Percentiles rank a stretch among this genome's conserved stretches.
Conservation (phyloP, 2,888 invertebrate genomes). For the Scaeva pyrastri region DNA sequence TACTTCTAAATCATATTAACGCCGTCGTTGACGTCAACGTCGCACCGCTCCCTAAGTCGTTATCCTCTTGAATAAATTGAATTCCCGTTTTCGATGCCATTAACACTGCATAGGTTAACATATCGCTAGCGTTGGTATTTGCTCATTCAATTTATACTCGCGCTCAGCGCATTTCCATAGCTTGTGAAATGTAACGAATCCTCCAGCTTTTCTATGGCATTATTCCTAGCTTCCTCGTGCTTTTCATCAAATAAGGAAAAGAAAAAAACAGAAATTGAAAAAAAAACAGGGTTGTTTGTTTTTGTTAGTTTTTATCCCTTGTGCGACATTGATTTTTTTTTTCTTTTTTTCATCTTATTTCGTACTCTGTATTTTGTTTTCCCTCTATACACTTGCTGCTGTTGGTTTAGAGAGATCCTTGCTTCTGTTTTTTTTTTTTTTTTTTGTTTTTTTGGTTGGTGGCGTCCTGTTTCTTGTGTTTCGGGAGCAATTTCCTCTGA, state of each 20-base stretch:
- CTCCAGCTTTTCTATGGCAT: constrained; percentile 19
- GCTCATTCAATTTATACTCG: constrained; percentile 61
- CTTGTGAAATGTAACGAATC: constrained; percentile 60
- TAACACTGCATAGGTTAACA: constrained; percentile 78
- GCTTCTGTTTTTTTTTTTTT: constrained; percentile 24
- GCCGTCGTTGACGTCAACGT: constrained; percentile 33
- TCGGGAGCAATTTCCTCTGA: constrained; percentile 81
- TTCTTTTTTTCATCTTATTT: constrained; percentile 62
- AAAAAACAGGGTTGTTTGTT: constrained; percentile 45
- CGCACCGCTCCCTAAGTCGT: constrained; percentile 29
- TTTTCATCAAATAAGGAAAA: constrained; percentile 36
- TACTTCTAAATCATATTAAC: constrained; percentile 51
- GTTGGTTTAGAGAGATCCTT: constrained; percentile 61
- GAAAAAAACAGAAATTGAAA: constrained; percentile 26
- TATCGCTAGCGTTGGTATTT: constrained; percentile 76
- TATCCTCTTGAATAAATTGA: constrained; percentile 75
- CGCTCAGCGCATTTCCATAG: constrained; percentile 43
- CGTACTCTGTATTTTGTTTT: constrained; percentile 52
- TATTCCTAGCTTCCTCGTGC: constrained; percentile 7
- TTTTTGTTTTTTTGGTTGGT: constrained; percentile 29
- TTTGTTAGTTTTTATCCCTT: constrained; percentile 57
- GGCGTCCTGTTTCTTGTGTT: constrained; percentile 73
- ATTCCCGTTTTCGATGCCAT: constrained; percentile 79
- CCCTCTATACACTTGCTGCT: constrained; percentile 76
- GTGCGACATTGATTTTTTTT: constrained; percentile 76